A percentile compares a stretch with the other conserved stretches of the same genome.
These are phyloP conservation scores for Macquaria ambigua DNA, from an alignment of 2,113 vertebrate species.

Conservation along the genomic window DNA sequence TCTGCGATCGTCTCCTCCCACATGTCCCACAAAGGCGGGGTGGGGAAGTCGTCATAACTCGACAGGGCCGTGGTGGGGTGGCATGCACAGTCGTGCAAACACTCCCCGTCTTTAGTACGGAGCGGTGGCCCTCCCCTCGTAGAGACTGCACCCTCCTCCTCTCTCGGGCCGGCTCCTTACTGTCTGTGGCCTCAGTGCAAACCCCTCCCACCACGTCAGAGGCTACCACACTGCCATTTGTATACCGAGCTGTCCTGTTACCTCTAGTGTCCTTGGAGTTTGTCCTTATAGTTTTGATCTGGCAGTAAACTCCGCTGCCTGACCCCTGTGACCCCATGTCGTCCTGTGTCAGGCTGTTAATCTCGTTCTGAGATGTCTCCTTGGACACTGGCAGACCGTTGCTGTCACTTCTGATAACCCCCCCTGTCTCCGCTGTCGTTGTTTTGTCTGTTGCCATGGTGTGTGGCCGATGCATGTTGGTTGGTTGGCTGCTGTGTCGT, in stretches of 20 bases:
- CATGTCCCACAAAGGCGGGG: constrained; percentile 80
- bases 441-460: constrained; percentile 61
- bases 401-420: constrained; percentile 66
- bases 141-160: constrained; percentile 79
- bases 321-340: constrained; percentile 82
- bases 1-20: constrained; percentile 80
- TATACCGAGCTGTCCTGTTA: constrained; percentile 80
- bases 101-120: constrained; percentile 65
- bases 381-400: constrained; percentile 66
- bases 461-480: constrained; percentile 49
- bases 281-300: constrained; percentile 74
- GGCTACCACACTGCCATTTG: constrained; percentile 86
- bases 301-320: constrained; percentile 82
- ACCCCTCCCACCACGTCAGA: constrained; percentile 85
- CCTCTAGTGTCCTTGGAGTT: constrained; percentile 72
- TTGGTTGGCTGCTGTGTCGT: constrained; percentile 65
- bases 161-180: constrained; percentile 60
- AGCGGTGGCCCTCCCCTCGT: constrained; percentile 72
- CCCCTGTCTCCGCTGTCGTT: constrained; percentile 31
- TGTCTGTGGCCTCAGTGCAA: constrained; percentile 78
- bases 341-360: constrained; percentile 79
- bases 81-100: constrained; percentile 67
- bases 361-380: constrained; percentile 81
- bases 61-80: constrained; percentile 81
- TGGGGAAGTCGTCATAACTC: constrained; percentile 61